Evolutionary conservation across 2,888 invertebrate species (phyloP).

Genomic region (Drosophila fulvimacula): DNA sequence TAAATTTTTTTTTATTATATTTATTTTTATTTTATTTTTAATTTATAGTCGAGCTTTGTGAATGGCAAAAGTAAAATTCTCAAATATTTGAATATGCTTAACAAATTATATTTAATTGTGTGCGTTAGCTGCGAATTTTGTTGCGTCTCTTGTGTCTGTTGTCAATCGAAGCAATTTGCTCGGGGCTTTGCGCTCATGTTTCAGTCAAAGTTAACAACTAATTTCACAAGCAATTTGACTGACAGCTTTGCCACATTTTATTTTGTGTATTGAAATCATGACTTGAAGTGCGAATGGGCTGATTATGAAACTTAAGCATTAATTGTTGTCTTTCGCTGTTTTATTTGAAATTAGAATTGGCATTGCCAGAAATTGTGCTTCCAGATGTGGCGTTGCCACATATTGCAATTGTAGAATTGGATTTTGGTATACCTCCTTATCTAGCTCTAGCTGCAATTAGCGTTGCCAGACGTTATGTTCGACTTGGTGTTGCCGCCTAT

Average conservation of each 20-base stretch:
- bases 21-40: neutral
- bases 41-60: neutral
- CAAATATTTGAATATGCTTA: neutral
- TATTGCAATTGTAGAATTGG: too few relatives aligned
- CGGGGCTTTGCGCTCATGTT: neutral
- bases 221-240: neutral
- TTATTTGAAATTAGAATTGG: neutral
- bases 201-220: neutral
- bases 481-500: too few relatives aligned
- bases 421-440: too few relatives aligned
- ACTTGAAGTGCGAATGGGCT: neutral
- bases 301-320: neutral
- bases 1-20: neutral
- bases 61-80: neutral
- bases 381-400: neutral
- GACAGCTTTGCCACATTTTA: slow-evolving; percentile 2
- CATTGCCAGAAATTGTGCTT: neutral
- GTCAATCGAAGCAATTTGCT: neutral
- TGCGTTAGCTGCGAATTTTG: neutral
- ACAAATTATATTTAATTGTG: neutral
- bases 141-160: neutral
- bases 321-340: neutral
- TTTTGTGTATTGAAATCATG: neutral
- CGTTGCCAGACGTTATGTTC: neutral
- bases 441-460: too few relatives aligned